Evolutionary conservation across 1,140 invertebrate species (phyloP), one percentile per base, ranked within the genome.

Genomic region (Nylanderia fulva): DNA sequence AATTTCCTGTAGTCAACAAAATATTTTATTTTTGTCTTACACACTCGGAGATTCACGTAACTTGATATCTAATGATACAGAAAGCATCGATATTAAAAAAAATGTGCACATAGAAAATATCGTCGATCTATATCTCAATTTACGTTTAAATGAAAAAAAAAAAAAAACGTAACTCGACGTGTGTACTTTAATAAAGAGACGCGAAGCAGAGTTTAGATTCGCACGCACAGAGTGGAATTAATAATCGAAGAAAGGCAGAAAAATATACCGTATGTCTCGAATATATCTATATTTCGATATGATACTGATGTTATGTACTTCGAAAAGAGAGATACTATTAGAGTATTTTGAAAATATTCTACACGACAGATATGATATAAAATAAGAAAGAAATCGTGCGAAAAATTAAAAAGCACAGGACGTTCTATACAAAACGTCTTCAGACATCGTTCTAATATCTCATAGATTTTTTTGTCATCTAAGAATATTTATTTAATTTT

Each of bases 401-500:
- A 66, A 77, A 77, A 48, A 64, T 48, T 77, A 45, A 36, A 75
- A 48, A 13, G n/a, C 18, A 18, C 7, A 21, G n/a, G n/a, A n/a
- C n/a, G n/a, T n/a, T 11, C 45, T 33, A n/a, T 52, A 72, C 7
- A 36, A n/a, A 18, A 11, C n/a, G 52, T 11, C 15, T 58, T 56
- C 56, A 76, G 36, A 42, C 24, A 27, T 64, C 7, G 66, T 54
- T 24, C 39, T 11, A 52, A 54, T 52, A 36, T 79, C 29, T 66
- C 42, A 15, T 61, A 76, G 58, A 54, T 36, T 21, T 29, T 36
- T 15, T 45, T 66, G 9, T 52, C n/a, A 29, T 64, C 5, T 52
- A 48, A 52, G 4, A 48, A 48, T 79, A 79, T 79, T 79, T 79
- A 79, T 79, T 79, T 77, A 52, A 52, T 11, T 77, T 48, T 13